Base-by-base conservation (phyloP, 1,140 invertebrate species). In the Phocides pigmalion region DNA sequence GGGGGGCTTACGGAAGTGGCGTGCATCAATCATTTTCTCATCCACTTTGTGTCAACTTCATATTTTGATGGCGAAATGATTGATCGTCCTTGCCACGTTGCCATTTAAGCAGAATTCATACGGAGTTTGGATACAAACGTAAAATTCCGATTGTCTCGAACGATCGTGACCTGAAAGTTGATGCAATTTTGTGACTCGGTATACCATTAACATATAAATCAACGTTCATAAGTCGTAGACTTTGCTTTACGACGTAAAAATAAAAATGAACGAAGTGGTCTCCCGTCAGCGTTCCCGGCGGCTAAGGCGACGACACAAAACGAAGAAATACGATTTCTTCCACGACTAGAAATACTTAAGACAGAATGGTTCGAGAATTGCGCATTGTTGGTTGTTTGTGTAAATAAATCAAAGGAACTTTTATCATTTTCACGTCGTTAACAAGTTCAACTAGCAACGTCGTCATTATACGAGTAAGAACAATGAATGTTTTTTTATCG, bases 11-110 rank as follows among this genome's bases (percentile, higher is more conserved):
- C 64, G 63, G 70, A 80, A 77, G 75, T 78, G 70, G 69, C 51
- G 64, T 72, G 70, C 81, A 89, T 89, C 81, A 86, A 89, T 89
- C 87, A 87, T 82, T 77, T 74, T 78, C 82, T 81, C 82, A 83
- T 89, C 81, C 75, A 89, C 76, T 87, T 84, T 84, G 72, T 82
- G 80, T 87, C 83, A 82, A 87, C 81, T 82, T 85, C 78, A 81
- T 87, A 86, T 85, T 87, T 84, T 87, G 84, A 87, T 87, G 84
- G 63, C 69, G 66, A 16, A 46, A 76, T 87, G 87, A 89, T 89
- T 76, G 84, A 89, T 89, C 73, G 66, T 72, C 65, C 66, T 72
- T 74, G 73, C 66, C 69, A 70, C 66, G 70, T 66, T 59, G 54
- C 47, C 54, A 19, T 47, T 58, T 46, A 32, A 46, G 22, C 41